Base-by-base conservation (phyloP, 2,113 vertebrate species). In the Aleadryas rufinucha region DNA sequence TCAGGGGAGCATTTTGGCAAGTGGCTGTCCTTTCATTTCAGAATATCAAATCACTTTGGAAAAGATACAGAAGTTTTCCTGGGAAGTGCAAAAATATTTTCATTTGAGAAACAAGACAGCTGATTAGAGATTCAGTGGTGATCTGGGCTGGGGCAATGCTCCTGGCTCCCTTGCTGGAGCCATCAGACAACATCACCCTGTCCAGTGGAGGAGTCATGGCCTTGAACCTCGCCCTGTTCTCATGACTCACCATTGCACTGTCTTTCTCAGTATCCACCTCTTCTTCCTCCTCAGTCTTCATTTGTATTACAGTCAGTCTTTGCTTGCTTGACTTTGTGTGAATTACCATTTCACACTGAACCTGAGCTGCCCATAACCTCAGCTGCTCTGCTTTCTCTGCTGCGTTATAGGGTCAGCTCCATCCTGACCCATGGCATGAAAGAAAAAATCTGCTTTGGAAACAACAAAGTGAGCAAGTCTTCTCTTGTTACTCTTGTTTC, bases 381-480 rank as follows among this genome's bases (percentile, higher is more conserved):
- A 41, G 23, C 57, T 72, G 65, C 28, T 82, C 80, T 80, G 56
- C 41, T 91, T 84, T 86, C 81, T 63, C 52, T 76, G 50, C 49
- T 78, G 24, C 1, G 0, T 60, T 56, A 57, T 2, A 50, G 70
- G 70, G 37, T 84, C 78, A 84, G 61, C 44, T 80, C 60, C 57
- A 28, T 91, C 39, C 79, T 89, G 59, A 90, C 42, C 68, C 59
- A 22, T 20, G 31, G 56, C n/a, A 7, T 16, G 74, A 87, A 81
- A 74, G 70, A 87, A 91, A 91, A 88, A 85, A 80, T n/a, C 68
- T 83, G 66, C 71, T 50, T 89, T 92, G 90, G 88, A 83, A 96
- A 84, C 63, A 94, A 69, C 45, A 53, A 50, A 79, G 30, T 2
- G 23, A 85, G 47, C 60, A 84, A 90, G 35, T 31, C 49, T 74